Percentiles rank a stretch among this genome's conserved stretches.
Evolutionary conservation across 1,140 invertebrate species (phyloP).

Genomic region (Lordiphosa mommai): DNA sequence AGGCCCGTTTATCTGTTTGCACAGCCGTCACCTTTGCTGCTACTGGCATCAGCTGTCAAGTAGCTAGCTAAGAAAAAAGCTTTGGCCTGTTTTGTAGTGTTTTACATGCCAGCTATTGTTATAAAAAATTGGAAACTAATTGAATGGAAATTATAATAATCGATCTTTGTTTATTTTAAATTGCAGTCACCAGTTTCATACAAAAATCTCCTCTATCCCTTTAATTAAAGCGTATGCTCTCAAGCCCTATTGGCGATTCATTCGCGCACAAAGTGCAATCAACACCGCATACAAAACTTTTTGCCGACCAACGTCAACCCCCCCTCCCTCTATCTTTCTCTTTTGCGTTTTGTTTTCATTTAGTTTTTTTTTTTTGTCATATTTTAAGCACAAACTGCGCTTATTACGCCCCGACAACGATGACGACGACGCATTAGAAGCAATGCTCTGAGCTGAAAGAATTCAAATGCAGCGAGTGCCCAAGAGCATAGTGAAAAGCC

Average conservation of each 20-base stretch:
- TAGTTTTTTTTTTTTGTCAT: slow-evolving; percentile 22
- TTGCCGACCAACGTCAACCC: not conserved
- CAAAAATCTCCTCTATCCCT: no score
- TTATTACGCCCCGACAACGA: slow-evolving; percentile 46
- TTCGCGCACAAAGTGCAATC: slow-evolving; percentile 48
- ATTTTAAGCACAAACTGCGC: slow-evolving; percentile 49
- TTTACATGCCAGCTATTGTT: no score
- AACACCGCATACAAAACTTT: slow-evolving; percentile 24
- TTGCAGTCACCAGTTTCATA: no score
- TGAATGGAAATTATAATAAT: no score
- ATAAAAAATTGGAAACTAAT: no score
- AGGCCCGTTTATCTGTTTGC: no score
- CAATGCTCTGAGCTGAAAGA: slow-evolving; percentile 20
- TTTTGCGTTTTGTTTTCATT: slow-evolving; percentile 12
- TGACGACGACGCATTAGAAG: slow-evolving; percentile 38
- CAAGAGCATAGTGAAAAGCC: not conserved
- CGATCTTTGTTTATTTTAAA: no score
- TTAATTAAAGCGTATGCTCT: not conserved
- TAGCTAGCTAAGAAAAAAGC: no score
- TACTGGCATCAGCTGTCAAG: no score
- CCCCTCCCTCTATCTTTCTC: not conserved
- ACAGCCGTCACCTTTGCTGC: no score
- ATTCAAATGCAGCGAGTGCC: not conserved
- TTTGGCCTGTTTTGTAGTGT: no score
- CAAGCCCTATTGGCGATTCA: slow-evolving; percentile 28